Conservation (phyloP, 2,113 vertebrate genomes). For the Nyctibius bracteatus region DNA sequence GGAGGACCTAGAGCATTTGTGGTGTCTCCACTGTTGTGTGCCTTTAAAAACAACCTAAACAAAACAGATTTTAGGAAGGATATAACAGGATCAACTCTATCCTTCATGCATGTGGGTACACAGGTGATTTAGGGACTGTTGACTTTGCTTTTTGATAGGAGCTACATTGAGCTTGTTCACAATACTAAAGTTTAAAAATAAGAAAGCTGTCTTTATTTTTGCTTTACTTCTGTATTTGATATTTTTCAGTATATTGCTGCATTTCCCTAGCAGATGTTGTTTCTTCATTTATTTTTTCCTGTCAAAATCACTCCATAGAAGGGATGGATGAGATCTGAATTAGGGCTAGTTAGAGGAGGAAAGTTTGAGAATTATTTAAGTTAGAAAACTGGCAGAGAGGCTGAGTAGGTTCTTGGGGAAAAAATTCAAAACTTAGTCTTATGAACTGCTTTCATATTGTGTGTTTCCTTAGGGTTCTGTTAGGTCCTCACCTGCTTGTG, state of each 20-base stretch:
- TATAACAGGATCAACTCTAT: background rate
- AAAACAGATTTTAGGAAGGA: background rate
- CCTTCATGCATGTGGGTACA: fast-evolving
- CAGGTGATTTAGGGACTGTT: background rate
- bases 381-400: background rate
- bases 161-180: background rate
- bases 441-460: background rate
- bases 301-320: background rate
- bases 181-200: background rate
- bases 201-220: background rate
- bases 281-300: background rate
- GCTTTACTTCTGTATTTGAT: background rate
- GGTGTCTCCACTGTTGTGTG: background rate
- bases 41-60: background rate
- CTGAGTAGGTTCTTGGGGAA: background rate
- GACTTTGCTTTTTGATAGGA: background rate
- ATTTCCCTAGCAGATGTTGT: background rate
- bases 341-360: background rate
- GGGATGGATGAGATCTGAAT: background rate
- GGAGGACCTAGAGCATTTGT: background rate
- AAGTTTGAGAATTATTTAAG: background rate
- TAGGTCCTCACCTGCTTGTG: background rate
- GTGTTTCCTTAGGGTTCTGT: background rate
- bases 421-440: background rate
- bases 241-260: background rate